These are phyloP conservation scores for Cryptoprocta ferox DNA, from an alignment of 2,797 vertebrate genomes.

Conservation along the genomic window DNA sequence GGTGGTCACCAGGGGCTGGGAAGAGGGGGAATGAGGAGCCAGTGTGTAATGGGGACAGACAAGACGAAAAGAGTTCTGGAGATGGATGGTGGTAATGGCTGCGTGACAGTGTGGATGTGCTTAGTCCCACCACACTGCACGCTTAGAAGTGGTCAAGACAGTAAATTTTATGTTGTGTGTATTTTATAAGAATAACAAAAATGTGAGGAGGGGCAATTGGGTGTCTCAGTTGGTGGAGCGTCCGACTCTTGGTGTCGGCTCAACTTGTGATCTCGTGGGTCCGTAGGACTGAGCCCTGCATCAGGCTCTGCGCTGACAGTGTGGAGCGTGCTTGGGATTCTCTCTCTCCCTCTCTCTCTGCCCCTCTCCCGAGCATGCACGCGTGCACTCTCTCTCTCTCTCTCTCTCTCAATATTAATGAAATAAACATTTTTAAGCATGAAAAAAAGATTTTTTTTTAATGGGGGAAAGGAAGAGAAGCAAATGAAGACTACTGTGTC, in stretches of 20 bases:
- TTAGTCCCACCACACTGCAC: not conserved
- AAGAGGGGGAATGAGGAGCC: no score
- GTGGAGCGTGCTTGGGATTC: not conserved
- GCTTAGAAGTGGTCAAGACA: not conserved
- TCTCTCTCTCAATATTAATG: not conserved
- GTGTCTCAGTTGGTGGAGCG: not conserved
- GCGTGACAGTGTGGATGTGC: rapidly evolving
- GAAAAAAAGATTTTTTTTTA: no score
- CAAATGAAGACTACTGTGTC: rapidly evolving
- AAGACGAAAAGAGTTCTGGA: not conserved
- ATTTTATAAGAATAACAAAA: not conserved
- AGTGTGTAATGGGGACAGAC: not conserved
- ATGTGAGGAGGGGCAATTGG: not conserved
- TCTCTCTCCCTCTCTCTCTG: not conserved
- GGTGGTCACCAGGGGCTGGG: not conserved
- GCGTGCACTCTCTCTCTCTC: not conserved
- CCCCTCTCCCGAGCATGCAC: not conserved
- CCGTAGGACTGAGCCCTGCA: not conserved
- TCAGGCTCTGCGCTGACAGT: not conserved
- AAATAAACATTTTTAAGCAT: no score
- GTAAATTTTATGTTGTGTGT: not conserved
- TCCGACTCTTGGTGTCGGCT: not conserved
- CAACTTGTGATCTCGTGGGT: not conserved
- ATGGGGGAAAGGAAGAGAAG: not conserved
- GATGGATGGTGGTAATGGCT: not conserved